Evolutionary conservation across 2,888 invertebrate species (phyloP), one percentile per base, ranked within the genome.

Genomic region (Hydrotaea diabolus): DNA sequence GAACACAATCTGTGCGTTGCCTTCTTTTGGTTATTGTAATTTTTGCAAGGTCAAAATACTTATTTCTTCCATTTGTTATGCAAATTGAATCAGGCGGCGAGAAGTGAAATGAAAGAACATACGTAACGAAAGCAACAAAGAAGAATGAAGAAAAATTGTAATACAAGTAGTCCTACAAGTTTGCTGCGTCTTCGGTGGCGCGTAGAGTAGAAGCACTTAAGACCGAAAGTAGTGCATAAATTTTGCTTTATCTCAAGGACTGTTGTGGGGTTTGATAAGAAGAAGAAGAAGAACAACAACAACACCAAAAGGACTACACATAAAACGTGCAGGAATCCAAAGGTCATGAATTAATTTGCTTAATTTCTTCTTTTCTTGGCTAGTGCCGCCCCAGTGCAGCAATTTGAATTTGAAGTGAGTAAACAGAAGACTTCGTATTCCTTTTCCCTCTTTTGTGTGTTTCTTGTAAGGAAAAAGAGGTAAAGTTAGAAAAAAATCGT

Each of bases 61-160:
- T 69, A 77, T 77, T 71, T n/a, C 77, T 73, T n/a, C 21, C 49
- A 77, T 77, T 76, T 74, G 43, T 73, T 77, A 82, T 82, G 77
- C 64, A 77, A 77, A 82, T 82, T 73, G 39, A 57, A 73, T 53
- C 36, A 69, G 23, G 49, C 55, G 13, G 26, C 7, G 36, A 39
- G 39, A 13, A 39, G 9, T 4, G 9, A 39, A 39, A 11, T 39
- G 39, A 39, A 39, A 2, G 17, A 53, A 53, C 11, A 31, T 31
- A 31, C 31, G 31, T 7, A 49, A 23, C 11, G 26, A n/a, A 49
- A 49, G 46, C 31, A 53, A 49, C 26, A 31, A n/a, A n/a, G n/a
- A n/a, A n/a, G n/a, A n/a, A n/a, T n/a, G n/a, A n/a, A n/a, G 31
- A 5, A 59, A 59, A 59, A 26, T 26, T 59, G 59, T 59, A 23